These are phyloP conservation scores for Tamandua tetradactyla DNA, from an alignment of 2,797 vertebrate genomes.

Conservation along the genomic window DNA sequence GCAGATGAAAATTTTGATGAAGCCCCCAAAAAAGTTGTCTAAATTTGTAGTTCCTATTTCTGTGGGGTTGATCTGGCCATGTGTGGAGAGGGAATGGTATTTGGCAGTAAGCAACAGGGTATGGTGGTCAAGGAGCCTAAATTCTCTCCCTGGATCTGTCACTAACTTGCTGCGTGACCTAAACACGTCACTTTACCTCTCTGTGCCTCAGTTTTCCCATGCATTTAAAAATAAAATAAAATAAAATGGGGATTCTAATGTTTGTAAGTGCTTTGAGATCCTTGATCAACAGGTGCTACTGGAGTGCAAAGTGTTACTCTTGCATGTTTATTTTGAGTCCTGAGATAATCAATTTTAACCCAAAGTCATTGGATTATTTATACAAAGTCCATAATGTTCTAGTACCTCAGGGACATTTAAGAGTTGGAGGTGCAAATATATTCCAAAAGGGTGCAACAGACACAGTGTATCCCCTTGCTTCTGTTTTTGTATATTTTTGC, in stretches of 20 bases:
- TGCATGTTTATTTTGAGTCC: conserved; percentile 77
- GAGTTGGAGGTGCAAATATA: conserved; percentile 91
- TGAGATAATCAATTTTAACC: conserved; percentile 81
- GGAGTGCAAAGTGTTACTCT: conserved; percentile 74
- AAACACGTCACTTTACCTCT: conserved; percentile 79
- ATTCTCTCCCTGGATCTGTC: conserved; percentile 74
- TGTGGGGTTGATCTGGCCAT: conserved; percentile 65
- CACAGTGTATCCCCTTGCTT: conserved; percentile 87
- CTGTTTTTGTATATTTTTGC: conserved; percentile 89
- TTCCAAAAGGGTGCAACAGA: conserved; percentile 91
- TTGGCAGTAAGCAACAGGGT: conserved; percentile 57
- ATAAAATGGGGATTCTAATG: conserved; percentile 75
- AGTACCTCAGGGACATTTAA: conserved; percentile 97
- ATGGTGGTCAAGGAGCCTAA: conserved; percentile 58
- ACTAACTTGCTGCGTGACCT: conserved; percentile 76
- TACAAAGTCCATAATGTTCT: conserved; percentile 82
- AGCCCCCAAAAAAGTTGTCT: conserved; percentile 61
- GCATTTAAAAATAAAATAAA: conserved; percentile 73
- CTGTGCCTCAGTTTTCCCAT: conserved; percentile 79
- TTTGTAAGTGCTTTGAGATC: conserved; percentile 81
- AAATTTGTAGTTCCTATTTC: conserved; percentile 61
- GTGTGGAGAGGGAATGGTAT: conserved; percentile 48
- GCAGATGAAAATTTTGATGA: conserved; percentile 61
- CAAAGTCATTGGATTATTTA: conserved; percentile 86
- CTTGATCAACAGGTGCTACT: conserved; percentile 78